Evolutionary conservation across 2,113 vertebrate species (phyloP), one percentile per base, ranked within the genome.

Genomic region (Sceloporus tristichus): DNA sequence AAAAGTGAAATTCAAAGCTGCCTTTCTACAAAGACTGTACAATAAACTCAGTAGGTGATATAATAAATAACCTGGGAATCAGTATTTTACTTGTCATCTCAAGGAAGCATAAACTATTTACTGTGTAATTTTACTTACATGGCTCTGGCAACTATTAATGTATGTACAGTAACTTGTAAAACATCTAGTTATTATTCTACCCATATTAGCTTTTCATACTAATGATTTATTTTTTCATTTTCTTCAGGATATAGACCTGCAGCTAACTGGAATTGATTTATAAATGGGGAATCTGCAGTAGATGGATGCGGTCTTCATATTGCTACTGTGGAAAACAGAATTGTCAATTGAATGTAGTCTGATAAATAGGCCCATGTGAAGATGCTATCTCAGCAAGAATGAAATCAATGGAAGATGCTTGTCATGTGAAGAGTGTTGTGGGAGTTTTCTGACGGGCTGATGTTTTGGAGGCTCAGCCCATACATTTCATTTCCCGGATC

Each of bases 161-260:
- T 93, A 94, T 92, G 90, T 92, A 92, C 92, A 88, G 25, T 94
- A 95, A 94, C 9, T 89, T 96, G 90, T 95, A 92, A 95, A 95
- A 93, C 86, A 94, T 91, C 91, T 95, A 93, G 94, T 96, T 96
- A 95, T 94, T 92, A 88, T 92, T 96, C 84, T 96, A 90, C 89
- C 95, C 95, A 94, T 95, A 94, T 95, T 93, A 93, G 91, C 86
- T 95, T 90, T 96, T 95, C 91, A 84, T 93, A 93, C 94, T 98
- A 97, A 98, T 97, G 95, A 97, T 97, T 97, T 97, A 94, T 97
- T 97, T 88, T 96, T 29, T 97, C 94, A 94, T 97, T 97, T 97
- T 96, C 96, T 97, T 94, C 97, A 98, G 98, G 97, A 96, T 96
- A 97, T 96, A 98, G 96, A 97, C 95, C 95, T 91, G 87, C 96